Evolutionary conservation across 2,888 invertebrate species (phyloP), one percentile per base, ranked within the genome.

Genomic region (Limnephilus auricula): DNA sequence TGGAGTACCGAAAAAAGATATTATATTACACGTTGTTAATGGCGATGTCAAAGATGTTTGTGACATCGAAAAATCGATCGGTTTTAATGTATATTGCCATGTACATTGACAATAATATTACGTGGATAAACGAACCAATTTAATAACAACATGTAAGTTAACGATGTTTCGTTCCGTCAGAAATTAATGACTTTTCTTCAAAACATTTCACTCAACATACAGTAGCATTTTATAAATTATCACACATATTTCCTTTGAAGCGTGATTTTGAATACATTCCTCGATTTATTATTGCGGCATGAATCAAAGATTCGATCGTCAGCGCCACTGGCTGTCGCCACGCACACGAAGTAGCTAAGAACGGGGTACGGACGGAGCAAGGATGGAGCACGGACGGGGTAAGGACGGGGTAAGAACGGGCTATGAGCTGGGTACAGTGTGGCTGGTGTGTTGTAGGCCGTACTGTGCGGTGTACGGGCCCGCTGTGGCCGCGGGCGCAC

Each of bases 401-500:
- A 18, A 25, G 65, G 37, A 30, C 86, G 15, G 86, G 80, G 82
- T 18, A 18, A n/a, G n/a, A 10, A 30, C 86, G 31, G 86, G 80
- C 32, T 18, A 18, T n/a, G 65, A 32, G 15, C 86, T 30, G 86
- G 80, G 82, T 18, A 18, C 78, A 32, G 88, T n/a, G 65, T 25
- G 25, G 65, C 65, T 25, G 9, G 65, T 65, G 50, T 65, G n/a
- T 65, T 65, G 65, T 25, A 65, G 65, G 25, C 31, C 32, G 65
- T 31, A 83, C 83, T 45, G 45, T 40, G 90, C 80, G 50, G 89
- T 89, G 88, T 84, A 84, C 89, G 40, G 88, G 50, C 79, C n/a
- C 85, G 79, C 80, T n/a, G 40, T 79, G 86, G 89, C 91, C 91
- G 80, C 80, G 85, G 92, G 92, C 91, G 89, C 89, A 91, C 92